Conservation (phyloP, 2,797 vertebrate genomes). For the Adelosebastes latens region DNA sequence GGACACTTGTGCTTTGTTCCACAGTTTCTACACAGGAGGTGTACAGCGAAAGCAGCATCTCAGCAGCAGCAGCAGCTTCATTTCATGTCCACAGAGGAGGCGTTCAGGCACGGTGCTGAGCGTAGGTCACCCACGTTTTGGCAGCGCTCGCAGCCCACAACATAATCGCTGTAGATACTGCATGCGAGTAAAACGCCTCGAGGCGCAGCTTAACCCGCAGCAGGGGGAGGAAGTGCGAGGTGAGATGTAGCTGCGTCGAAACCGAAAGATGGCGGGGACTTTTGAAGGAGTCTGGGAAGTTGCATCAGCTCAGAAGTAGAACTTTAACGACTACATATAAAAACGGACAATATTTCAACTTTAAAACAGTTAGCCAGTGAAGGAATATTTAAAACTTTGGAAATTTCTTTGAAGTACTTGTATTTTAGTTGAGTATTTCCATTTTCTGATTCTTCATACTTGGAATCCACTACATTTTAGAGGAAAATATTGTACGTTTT, state of each 20-base stretch:
- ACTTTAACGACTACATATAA: background rate
- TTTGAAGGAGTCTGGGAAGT: background rate
- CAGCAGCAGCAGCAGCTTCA: background rate
- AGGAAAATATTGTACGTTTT: background rate
- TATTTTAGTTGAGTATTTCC: background rate
- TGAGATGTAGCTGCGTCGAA: background rate
- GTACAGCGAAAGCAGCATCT: background rate
- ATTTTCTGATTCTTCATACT: background rate
- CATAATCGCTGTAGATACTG: background rate
- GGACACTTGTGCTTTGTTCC: background rate
- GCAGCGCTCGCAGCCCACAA: background rate
- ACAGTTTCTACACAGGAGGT: background rate
- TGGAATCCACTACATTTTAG: background rate
- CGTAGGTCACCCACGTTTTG: background rate
- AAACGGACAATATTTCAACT: background rate
- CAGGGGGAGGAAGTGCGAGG: slow-evolving; percentile 5
- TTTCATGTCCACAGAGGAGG: background rate
- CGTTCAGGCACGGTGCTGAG: background rate
- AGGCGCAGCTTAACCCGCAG: background rate
- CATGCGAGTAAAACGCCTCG: background rate
- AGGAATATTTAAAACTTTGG: rapidly evolving
- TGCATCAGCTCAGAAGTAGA: background rate
- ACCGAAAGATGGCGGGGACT: background rate
- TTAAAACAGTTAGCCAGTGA: background rate
- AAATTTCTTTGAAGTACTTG: background rate